A percentile compares a stretch with the other conserved stretches of the same genome.
Evolutionary conservation across 1,140 invertebrate genomes (phyloP).

Genomic region (Drosophila miranda): DNA sequence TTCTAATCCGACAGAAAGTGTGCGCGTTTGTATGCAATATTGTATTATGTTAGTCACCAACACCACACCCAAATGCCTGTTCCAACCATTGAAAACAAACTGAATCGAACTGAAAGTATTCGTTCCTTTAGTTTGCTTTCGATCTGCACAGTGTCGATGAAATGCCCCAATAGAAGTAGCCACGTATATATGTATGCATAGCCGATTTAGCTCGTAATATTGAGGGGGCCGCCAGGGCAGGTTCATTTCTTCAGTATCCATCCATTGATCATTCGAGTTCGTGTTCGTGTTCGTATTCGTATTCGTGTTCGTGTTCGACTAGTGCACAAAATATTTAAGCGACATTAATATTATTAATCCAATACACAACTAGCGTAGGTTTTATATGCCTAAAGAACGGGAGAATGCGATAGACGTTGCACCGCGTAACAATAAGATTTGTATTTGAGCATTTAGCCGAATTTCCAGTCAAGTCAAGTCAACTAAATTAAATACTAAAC

Average conservation of each 20-base stretch:
- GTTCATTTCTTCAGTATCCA: conserved; percentile 72
- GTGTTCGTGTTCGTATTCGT: conserved; percentile 42
- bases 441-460: conserved; percentile 76
- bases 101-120: conserved; percentile 16
- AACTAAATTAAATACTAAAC: conserved; percentile 53
- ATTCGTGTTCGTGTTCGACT: conserved; percentile 43
- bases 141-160: conserved; percentile 44
- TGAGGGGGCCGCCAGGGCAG: conserved; percentile 24
- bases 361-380: conserved; percentile 55
- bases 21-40: conserved; percentile 59
- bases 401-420: conserved; percentile 23
- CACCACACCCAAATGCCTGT: not conserved
- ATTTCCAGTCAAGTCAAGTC: conserved; percentile 65
- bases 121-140: conserved; percentile 61
- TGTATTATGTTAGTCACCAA: conserved; percentile 23
- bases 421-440: conserved; percentile 66
- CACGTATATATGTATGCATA: conserved; percentile 1
- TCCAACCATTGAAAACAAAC: conserved; percentile 60
- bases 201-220: conserved; percentile 38
- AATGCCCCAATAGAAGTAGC: conserved; percentile 10
- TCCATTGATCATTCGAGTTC: conserved; percentile 64
- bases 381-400: conserved; percentile 47
- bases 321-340: conserved; percentile 57
- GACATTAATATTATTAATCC: conserved; percentile 44
- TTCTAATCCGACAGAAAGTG: conserved; percentile 39